Evolutionary conservation across 1,140 invertebrate species (phyloP).

Genomic region (Drosophila melanica): DNA sequence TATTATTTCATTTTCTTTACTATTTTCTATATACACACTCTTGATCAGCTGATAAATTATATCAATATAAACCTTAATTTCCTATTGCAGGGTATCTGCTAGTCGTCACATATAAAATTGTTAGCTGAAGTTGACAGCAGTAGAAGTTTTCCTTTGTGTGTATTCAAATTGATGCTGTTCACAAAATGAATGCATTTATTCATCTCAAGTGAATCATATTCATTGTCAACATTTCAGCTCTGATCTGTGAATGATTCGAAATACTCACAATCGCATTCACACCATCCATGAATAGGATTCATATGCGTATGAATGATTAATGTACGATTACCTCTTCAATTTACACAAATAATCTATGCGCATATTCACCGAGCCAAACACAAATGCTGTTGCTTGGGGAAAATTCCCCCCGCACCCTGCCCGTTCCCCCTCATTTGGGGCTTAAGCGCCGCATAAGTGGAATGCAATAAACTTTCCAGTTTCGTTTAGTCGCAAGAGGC

Average conservation of each 20-base stretch:
- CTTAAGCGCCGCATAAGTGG: conserved; percentile 50
- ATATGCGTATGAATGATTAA: conserved; percentile 51
- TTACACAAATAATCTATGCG: conserved; percentile 38
- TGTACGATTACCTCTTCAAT: conserved; percentile 37
- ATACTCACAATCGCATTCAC: too few species aligned
- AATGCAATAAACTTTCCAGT: conserved; percentile 71
- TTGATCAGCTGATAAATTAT: background rate
- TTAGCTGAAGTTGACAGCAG: background rate
- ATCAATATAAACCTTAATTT: too few species aligned
- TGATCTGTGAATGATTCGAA: conserved; percentile 38
- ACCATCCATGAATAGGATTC: conserved; percentile 40
- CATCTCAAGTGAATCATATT: conserved; percentile 4
- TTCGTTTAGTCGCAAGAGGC: conserved; percentile 15
- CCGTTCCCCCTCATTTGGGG: background rate
- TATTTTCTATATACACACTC: background rate
- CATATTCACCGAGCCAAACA: background rate
- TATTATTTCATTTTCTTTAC: too few species aligned
- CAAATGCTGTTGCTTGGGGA: background rate
- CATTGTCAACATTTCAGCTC: background rate
- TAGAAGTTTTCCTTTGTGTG: background rate
- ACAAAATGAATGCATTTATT: conserved; percentile 12
- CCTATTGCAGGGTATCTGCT: background rate
- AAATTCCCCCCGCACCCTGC: conserved; percentile 5
- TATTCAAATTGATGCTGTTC: conserved; percentile 8
- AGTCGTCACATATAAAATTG: background rate